Evolutionary conservation across 2,888 invertebrate genomes (phyloP), one percentile per base, ranked within the genome.

Genomic region (Thyatira batis): DNA sequence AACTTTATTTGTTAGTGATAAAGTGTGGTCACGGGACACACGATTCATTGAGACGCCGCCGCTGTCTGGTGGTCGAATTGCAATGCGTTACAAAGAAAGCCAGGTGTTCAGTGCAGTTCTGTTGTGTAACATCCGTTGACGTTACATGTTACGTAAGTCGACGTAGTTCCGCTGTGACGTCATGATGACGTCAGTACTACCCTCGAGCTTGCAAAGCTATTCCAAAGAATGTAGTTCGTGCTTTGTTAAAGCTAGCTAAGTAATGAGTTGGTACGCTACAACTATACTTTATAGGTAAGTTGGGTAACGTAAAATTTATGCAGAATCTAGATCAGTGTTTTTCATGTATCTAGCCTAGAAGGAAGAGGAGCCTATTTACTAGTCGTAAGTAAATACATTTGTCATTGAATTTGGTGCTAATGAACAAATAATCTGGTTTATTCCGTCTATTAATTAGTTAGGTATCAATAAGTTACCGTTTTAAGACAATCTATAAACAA

Each of bases 91-190:
- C 60, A 65, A 66, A 67, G 66, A 68, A 66, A 73, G 79, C 72
- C 82, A 82, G 81, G 78, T 82, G 82, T 60, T 57, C 25, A 51
- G 55, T 73, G 81, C 77, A 81, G 82, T 60, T 57, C 25, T 50
- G 55, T 73, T 72, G 59, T 56, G 68, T 57, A 71, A 71, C 51
- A 57, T 62, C 61, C 60, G 62, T 58, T 68, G 67, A 70, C 67
- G 72, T 67, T n/a, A 25, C 30, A 4, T 39, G 52, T 56, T 54
- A 52, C 49, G 56, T 54, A 39, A 39, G 2, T 17, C 8, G 5
- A 17, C 17, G 17, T 39, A 39, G 39, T 17, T 39, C 39, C 17
- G 39, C 39, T 39, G 39, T 39, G 17, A 39, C 39, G 39, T 39
- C 39, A 39, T 8, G 17, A 0, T 33, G 13, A 17, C 39, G 39